These are phyloP conservation scores for Sceloporus tristichus DNA, from an alignment of 2,113 vertebrate genomes.

Conservation along the genomic window DNA sequence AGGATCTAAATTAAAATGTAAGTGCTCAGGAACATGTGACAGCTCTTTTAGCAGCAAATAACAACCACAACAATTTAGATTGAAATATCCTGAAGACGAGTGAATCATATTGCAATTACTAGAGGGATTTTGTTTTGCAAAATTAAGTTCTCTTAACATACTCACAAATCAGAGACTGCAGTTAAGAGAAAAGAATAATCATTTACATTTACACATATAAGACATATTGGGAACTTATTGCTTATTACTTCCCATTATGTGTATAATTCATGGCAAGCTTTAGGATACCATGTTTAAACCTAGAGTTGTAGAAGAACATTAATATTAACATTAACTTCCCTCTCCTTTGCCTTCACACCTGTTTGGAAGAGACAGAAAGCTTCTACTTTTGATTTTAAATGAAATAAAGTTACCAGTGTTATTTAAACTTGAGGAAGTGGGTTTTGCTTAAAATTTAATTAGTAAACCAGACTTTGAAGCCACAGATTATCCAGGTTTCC, in stretches of 20 bases:
- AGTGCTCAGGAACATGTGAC: not conserved
- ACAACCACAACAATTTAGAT: accelerated
- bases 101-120: not conserved
- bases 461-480: not conserved
- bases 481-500: not conserved
- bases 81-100: not conserved
- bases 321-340: no score
- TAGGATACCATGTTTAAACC: not conserved
- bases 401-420: not conserved
- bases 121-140: not conserved
- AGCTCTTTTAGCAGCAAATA: slow-evolving; percentile 8
- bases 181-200: not conserved
- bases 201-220: no score
- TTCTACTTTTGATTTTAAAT: slow-evolving; percentile 1
- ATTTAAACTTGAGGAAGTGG: not conserved
- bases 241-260: not conserved
- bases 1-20: slow-evolving; percentile 2
- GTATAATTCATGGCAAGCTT: not conserved
- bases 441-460: not conserved
- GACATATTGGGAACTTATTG: no score
- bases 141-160: not conserved
- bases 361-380: no score
- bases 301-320: no score
- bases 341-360: not conserved
- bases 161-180: not conserved